phyloP scores from a whole-genome alignment of 2,888 invertebrate genomes.

The Acrobasis consociella region DNA sequence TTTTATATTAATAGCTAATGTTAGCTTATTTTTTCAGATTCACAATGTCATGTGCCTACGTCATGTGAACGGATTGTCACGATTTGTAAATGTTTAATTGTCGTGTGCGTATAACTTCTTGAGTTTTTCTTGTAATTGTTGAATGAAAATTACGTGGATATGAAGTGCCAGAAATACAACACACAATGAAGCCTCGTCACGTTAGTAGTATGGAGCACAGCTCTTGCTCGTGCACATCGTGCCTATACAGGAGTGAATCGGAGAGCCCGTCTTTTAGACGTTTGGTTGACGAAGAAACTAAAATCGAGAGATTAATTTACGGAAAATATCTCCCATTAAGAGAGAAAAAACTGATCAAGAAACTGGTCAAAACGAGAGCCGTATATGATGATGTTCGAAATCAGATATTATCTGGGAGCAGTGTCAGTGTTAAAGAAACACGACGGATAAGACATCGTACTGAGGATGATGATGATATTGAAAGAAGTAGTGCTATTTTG shows the following conservation, averaged over 20 bases:
- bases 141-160: slow-evolving; percentile 26
- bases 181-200: slow-evolving; percentile 44
- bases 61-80: slow-evolving; percentile 31
- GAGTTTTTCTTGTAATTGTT: slow-evolving; percentile 29
- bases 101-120: slow-evolving; percentile 30
- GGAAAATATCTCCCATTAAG: slow-evolving; percentile 52
- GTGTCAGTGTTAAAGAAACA: slow-evolving; percentile 40
- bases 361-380: slow-evolving; percentile 56
- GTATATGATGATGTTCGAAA: slow-evolving; percentile 57
- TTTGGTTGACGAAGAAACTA: slow-evolving; percentile 43
- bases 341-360: slow-evolving; percentile 54
- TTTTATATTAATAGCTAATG: too few relatives aligned
- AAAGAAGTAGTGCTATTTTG: slow-evolving; percentile 43
- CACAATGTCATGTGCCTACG: slow-evolving; percentile 32
- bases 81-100: slow-evolving; percentile 34
- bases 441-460: slow-evolving; percentile 34
- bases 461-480: slow-evolving; percentile 35
- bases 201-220: slow-evolving; percentile 19
- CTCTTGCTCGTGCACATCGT: slow-evolving; percentile 53
- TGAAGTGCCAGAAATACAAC: slow-evolving; percentile 37
- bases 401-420: slow-evolving; percentile 49
- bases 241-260: slow-evolving; percentile 46
- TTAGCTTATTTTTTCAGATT: slow-evolving; percentile 15
- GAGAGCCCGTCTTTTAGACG: slow-evolving; percentile 44
- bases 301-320: slow-evolving; percentile 49